Conservation (phyloP, 2,113 vertebrate species). For the Balaeniceps rex region DNA sequence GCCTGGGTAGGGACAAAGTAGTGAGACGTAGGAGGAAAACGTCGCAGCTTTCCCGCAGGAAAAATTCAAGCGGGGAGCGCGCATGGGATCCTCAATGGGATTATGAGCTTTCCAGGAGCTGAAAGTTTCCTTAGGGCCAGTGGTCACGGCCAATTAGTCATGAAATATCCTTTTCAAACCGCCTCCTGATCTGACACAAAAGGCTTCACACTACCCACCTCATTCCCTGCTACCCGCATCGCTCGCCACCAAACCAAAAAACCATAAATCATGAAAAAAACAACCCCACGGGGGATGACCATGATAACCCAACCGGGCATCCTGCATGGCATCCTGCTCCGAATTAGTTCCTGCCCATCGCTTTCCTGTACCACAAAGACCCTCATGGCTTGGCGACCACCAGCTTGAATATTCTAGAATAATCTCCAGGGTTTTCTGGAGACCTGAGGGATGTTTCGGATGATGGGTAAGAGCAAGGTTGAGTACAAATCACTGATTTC, state of each 20-base stretch:
- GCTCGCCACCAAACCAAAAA: background rate
- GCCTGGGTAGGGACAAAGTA: constrained; percentile 61
- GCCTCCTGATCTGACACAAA: background rate
- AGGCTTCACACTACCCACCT: background rate
- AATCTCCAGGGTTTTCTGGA: background rate
- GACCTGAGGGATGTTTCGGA: background rate
- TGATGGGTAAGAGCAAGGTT: background rate
- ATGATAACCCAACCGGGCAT: background rate
- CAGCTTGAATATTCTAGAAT: background rate
- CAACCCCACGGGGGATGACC: accelerated
- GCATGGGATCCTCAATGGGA: background rate
- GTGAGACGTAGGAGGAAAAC: background rate
- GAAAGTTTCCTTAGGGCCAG: background rate
- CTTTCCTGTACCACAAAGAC: background rate
- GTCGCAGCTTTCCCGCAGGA: background rate
- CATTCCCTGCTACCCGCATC: background rate
- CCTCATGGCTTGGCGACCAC: too few relatives aligned
- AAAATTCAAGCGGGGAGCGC: background rate
- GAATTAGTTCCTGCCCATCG: accelerated
- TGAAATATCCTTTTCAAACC: background rate
- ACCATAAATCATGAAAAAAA: accelerated
- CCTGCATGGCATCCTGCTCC: background rate
- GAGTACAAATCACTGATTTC: background rate
- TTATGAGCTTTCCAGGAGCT: background rate
- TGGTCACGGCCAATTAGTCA: background rate